A percentile compares a stretch with the other conserved stretches of the same genome.
Evolutionary conservation across 2,888 invertebrate genomes (phyloP).

Genomic region (Itoplectis maculator): DNA sequence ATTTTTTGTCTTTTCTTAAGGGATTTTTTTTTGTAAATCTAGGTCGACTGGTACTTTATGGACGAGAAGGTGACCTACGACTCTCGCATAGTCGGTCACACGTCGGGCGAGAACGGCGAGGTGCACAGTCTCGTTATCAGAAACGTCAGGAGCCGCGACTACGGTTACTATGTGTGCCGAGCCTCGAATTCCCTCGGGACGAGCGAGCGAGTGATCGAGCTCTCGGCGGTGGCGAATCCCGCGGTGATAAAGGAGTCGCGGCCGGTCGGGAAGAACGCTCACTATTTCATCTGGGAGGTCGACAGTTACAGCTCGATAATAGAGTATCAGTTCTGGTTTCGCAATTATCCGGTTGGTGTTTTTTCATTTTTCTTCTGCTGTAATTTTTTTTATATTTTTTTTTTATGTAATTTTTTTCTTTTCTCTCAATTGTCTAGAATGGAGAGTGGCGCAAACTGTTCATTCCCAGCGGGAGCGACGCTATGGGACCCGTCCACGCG

Average conservation of each 20-base stretch:
- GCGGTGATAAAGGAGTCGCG: slow-evolving; percentile 88
- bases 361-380: neutral
- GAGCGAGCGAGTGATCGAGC: slow-evolving; percentile 89
- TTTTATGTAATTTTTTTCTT: slow-evolving; percentile 22
- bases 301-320: slow-evolving; percentile 93
- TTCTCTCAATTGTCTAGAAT: slow-evolving; percentile 38
- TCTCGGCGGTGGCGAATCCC: slow-evolving; percentile 91
- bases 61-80: slow-evolving; percentile 75
- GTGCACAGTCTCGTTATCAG: slow-evolving; percentile 89
- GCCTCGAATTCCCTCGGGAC: slow-evolving; percentile 91
- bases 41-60: slow-evolving; percentile 84
- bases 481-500: slow-evolving; percentile 90
- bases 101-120: slow-evolving; percentile 86
- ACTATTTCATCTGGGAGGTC: slow-evolving; percentile 93
- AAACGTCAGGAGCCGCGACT: slow-evolving; percentile 88
- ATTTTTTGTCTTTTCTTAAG: neutral
- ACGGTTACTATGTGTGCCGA: slow-evolving; percentile 92
- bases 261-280: slow-evolving; percentile 85
- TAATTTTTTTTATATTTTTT: slow-evolving; percentile 24
- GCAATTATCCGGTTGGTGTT: slow-evolving; percentile 80
- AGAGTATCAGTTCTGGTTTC: slow-evolving; percentile 87
- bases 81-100: slow-evolving; percentile 84
- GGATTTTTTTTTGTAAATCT: no score
- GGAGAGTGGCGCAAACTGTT: slow-evolving; percentile 89
- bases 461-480: slow-evolving; percentile 86